Evolutionary conservation across 2,797 vertebrate species (phyloP), one percentile per base, ranked within the genome.

Genomic region (Rhinatrema bivittatum): DNA sequence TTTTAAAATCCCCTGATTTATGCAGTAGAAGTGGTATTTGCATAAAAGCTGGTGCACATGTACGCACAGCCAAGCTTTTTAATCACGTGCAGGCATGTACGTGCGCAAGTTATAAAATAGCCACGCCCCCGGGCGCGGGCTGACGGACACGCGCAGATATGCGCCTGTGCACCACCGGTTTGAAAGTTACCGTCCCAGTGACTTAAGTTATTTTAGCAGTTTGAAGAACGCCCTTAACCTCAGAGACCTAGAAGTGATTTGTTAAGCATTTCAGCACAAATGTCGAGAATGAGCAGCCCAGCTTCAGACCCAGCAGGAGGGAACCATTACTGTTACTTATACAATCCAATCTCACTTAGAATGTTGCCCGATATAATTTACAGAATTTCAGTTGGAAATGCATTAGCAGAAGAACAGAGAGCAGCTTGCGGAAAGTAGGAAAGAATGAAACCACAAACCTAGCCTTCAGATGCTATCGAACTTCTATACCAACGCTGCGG

Each of bases 281-380:
- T n/a, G n/a, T n/a, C n/a, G n/a, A n/a, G n/a, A n/a, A n/a, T n/a
- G 30, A 32, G 36, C 42, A 42, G 39, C 29, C 32, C 32, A 28
- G 33, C 20, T 63, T 68, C 59, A 54, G 59, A 44, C 40, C 32
- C 65, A 69, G 64, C 72, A 58, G 60, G 64, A 25, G 70, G 65
- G 61, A 76, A 60, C 62, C 60, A 59, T 69, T 67, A 66, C 30
- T 1, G 23, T 68, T 65, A 68, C 76, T 53, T 56, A 65, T 50
- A 68, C 55, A 49, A 68, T 64, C 70, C 57, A 55, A 55, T 71
- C 73, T 68, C 16, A 47, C 64, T 58, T 62, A 53, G 68, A 75
- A 60, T 69, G 74, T 76, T 82, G 68, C 72, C 70, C 78, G 57
- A 76, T 75, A 78, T 74, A 79, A 76, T 74, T 79, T 74, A 74